Conservation (phyloP, 2,888 invertebrate species). For the Caenorhabditis parvicauda region DNA sequence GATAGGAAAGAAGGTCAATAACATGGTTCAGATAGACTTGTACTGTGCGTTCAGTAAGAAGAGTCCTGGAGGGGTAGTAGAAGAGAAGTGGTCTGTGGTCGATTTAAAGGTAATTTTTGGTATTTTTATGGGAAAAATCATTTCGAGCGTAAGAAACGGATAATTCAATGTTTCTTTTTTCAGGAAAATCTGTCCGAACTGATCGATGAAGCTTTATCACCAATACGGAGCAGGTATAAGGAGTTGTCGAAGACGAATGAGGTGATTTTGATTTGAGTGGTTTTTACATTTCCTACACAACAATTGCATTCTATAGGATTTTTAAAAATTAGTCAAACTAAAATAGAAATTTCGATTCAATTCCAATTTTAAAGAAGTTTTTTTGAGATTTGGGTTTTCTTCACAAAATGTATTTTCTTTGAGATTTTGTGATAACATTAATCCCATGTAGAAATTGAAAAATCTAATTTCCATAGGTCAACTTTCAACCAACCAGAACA, state of each 20-base stretch:
- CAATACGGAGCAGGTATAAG: slow-evolving; percentile 22
- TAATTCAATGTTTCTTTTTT: no score
- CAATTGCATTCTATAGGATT: background rate
- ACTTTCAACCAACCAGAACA: background rate
- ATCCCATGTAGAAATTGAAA: background rate
- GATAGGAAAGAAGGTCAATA: background rate
- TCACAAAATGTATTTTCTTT: slow-evolving; percentile 1
- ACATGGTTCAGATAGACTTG: slow-evolving; percentile 23
- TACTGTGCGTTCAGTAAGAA: slow-evolving; percentile 18
- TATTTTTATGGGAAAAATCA: no score
- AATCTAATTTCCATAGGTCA: background rate
- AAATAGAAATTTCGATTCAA: background rate
- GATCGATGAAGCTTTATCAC: slow-evolving; percentile 20
- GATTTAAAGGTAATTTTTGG: no score
- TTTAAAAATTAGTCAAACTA: background rate
- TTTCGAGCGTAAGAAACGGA: no score
- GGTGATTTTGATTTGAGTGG: slow-evolving; percentile 7
- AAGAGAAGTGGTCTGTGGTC: slow-evolving; percentile 19
- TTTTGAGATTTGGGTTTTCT: background rate
- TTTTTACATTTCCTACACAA: background rate
- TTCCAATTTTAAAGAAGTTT: background rate
- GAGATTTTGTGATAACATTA: background rate
- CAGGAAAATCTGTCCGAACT: slow-evolving; percentile 23
- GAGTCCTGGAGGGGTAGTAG: slow-evolving; percentile 5
- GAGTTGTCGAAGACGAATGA: slow-evolving; percentile 16